A percentile compares a stretch with the other conserved stretches of the same genome.
Evolutionary conservation across 2,888 invertebrate genomes (phyloP).

Genomic region (Aspidiotus rigidus): DNA sequence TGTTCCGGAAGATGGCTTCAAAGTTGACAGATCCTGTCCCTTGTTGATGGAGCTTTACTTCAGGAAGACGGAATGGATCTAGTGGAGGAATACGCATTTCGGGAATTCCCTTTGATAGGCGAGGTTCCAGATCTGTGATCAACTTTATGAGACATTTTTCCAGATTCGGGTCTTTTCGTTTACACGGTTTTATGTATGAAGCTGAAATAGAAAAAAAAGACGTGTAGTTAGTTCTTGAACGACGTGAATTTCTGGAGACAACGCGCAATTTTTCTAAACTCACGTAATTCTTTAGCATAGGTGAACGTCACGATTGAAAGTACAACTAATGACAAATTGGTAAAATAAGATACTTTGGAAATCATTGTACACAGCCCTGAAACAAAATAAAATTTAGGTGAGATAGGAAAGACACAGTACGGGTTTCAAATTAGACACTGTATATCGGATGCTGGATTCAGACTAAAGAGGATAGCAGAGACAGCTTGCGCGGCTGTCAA

Average conservation of each 20-base stretch:
- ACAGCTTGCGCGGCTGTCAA: no score
- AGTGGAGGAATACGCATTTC: conserved; percentile 38
- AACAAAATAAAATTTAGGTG: not conserved
- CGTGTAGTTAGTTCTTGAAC: no score
- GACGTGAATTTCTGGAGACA: no score
- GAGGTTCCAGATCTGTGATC: conserved; percentile 36
- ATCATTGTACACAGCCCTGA: not conserved
- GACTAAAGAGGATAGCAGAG: no score
- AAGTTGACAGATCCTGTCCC: conserved; percentile 38
- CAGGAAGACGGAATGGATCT: conserved; percentile 39
- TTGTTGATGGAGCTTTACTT: conserved; percentile 37
- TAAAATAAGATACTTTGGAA: not conserved
- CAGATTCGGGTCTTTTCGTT: conserved; percentile 39
- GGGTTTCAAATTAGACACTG: no score
- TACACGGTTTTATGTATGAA: conserved; percentile 39
- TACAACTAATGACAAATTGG: not conserved
- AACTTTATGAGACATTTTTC: conserved; percentile 40
- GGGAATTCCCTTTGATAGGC: conserved; percentile 37
- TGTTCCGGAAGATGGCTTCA: conserved; percentile 37
- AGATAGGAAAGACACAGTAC: no score
- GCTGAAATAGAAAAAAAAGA: conserved; percentile 38
- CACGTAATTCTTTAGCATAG: not conserved
- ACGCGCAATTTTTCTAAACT: not conserved
- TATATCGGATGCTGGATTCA: no score
- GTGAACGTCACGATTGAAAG: not conserved